Conservation (phyloP, 2,797 vertebrate species). For the Pelobates cultripes region DNA sequence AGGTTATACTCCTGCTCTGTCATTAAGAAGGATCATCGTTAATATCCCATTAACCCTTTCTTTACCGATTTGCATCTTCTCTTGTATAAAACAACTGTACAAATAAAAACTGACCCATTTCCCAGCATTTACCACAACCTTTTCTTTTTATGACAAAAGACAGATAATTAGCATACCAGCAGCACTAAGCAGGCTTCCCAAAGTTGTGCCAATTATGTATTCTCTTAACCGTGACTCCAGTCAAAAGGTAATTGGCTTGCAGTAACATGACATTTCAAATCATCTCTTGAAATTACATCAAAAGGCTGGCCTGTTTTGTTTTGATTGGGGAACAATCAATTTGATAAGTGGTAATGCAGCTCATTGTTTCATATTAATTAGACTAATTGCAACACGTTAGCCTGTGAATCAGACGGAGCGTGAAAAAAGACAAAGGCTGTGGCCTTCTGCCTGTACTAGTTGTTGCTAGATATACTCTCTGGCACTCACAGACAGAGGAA, state of each 20-base stretch:
- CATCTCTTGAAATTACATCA: conserved; percentile 91
- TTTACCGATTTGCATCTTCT: neutral
- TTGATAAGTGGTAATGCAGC: conserved; percentile 90
- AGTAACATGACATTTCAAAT: conserved; percentile 92
- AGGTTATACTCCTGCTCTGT: too few species aligned
- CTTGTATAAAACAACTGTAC: conserved; percentile 57
- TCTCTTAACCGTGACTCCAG: conserved; percentile 85
- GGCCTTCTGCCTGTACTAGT: conserved; percentile 72
- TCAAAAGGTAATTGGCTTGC: conserved; percentile 89
- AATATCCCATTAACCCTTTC: too few species aligned
- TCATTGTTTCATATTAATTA: conserved; percentile 94
- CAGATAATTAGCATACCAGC: conserved; percentile 85
- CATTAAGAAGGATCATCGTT: too few species aligned
- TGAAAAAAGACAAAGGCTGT: conserved; percentile 79
- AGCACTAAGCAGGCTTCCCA: conserved; percentile 81
- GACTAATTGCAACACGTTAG: conserved; percentile 88
- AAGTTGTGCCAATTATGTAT: conserved; percentile 86
- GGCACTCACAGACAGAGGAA: conserved; percentile 68
- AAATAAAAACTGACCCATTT: conserved; percentile 75
- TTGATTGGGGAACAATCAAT: conserved; percentile 92
- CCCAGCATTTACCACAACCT: conserved; percentile 71
- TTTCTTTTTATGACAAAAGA: conserved; percentile 84
- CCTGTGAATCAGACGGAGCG: conserved; percentile 83
- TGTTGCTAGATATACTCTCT: conserved; percentile 68
- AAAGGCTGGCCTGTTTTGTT: conserved; percentile 86